Conservation (phyloP, 2,113 vertebrate genomes). For the Salvelinus fontinalis region DNA sequence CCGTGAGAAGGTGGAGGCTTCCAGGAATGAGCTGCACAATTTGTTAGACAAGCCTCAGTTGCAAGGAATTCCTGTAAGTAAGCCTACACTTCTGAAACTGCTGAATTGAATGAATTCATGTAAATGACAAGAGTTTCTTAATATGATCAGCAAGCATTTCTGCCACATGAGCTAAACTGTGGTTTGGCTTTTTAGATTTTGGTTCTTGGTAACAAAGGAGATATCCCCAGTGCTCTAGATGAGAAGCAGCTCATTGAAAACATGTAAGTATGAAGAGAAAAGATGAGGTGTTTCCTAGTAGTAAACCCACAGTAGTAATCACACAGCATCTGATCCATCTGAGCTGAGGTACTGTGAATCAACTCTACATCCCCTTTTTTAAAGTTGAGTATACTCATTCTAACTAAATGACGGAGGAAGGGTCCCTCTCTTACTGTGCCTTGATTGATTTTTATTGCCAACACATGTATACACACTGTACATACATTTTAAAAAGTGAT, state of each 20-base stretch:
- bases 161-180: neutral
- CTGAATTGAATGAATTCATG: neutral
- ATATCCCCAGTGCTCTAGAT: slow-evolving; percentile 83
- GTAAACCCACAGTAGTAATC: neutral
- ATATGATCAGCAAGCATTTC: neutral
- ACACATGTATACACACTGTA: too few species aligned
- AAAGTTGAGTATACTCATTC: neutral
- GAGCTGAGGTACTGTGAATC: neutral
- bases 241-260: slow-evolving; percentile 92
- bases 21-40: slow-evolving; percentile 96
- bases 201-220: slow-evolving; percentile 89
- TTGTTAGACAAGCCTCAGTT: slow-evolving; percentile 98
- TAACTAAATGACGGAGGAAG: too few species aligned
- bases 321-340: neutral
- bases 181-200: slow-evolving; percentile 72
- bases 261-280: slow-evolving; percentile 73
- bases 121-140: neutral
- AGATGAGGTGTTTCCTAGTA: slow-evolving; percentile 14
- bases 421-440: neutral
- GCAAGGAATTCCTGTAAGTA: slow-evolving; percentile 98
- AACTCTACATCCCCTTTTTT: neutral
- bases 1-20: slow-evolving; percentile 96
- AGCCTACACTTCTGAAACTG: neutral
- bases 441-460: too few species aligned
- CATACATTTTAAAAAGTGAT: too few species aligned